Evolutionary conservation across 2,797 vertebrate species (phyloP), one percentile per base, ranked within the genome.

Genomic region (Ataeniobius toweri): DNA sequence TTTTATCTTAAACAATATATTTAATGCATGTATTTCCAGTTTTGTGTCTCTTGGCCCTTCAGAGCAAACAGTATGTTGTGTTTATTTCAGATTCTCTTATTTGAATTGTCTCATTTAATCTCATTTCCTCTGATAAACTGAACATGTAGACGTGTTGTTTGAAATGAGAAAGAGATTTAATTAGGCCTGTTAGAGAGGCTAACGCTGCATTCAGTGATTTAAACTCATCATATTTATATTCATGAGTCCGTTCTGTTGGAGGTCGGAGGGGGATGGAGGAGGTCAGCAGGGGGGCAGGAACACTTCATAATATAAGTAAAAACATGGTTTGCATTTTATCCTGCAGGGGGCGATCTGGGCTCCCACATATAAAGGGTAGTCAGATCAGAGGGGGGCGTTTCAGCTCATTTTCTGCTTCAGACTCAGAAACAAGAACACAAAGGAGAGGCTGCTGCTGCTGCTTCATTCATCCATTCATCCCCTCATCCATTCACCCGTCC

Each of bases 291-390:
- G 9, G 39, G 50, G 55, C 22, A 12, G 53, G 24, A 28, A 20
- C 31, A 39, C 0, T 7, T 46, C 22, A 67, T 67, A 14, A 41
- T 55, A 31, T 55, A 61, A 48, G 20, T 74, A 13, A 73, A 75
- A 67, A n/a, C 31, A 3, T 7, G n/a, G 24, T 28, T 28, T 6
- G 10, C 1, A 26, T 48, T 56, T 0, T 36, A 56, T 36, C 82
- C 89, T 6, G 76, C 76, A 78, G 90, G 16, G 70, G 86, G 80
- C 77, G 81, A 69, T 24, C 36, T 78, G 67, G 70, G 3, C 59
- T 46, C 6, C 2, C 5, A 39, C 1, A 55, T 36, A 73, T 48
- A 71, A 77, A 82, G 72, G 26, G 0, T 55, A 58, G n/a, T 6
- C 28, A 56, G 69, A 53, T 58, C 39, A 31, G 28, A 77, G 41